Evolutionary conservation across 2,888 invertebrate species (phyloP), one percentile per base, ranked within the genome.

Genomic region (Coenonympha glycerion): DNA sequence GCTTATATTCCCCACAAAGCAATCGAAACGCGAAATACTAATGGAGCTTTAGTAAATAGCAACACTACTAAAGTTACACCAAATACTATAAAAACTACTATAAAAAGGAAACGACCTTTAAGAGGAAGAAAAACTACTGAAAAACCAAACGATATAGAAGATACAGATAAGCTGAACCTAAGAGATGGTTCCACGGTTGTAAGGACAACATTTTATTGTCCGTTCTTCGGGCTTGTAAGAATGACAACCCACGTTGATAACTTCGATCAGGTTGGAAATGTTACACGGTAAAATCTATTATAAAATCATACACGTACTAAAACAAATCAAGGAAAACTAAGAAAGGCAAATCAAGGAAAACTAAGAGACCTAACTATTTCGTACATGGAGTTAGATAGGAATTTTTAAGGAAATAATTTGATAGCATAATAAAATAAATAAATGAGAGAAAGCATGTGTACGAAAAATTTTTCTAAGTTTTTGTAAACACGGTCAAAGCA

Each of bases 201-300:
- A 0, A 64, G 56, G 45, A 72, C 75, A 0, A 66, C 76, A 0
- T 78, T 82, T 47, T 83, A 72, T 48, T 84, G 83, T 47, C 84
- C 84, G 0, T 81, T 71, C 50, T 70, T 83, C 33, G 83, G 84
- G 6, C 62, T 79, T 2, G 64, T 84, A 6, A 73, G 66, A 8
- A 74, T 82, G 76, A 52, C 59, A 3, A 44, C 65, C 6, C 47
- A 58, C 18, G 52, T 63, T 18, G 55, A 60, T 5, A 42, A 55
- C 47, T 53, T 52, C 31, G 55, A 56, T 16, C 31, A 42, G 11
- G 19, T 3, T 3, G 31, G 36, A 39, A 42, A 53, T 28, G 3
- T 3, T 18, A 15, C 30, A 15, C n/a, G 41, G 26, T 9, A 11
- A 11, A 30, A 42, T 16, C 6, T 15, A 16, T 8, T 15, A 30